phyloP scores from a whole-genome alignment of 2,113 vertebrate species.

The Scartelaos histophorus region DNA sequence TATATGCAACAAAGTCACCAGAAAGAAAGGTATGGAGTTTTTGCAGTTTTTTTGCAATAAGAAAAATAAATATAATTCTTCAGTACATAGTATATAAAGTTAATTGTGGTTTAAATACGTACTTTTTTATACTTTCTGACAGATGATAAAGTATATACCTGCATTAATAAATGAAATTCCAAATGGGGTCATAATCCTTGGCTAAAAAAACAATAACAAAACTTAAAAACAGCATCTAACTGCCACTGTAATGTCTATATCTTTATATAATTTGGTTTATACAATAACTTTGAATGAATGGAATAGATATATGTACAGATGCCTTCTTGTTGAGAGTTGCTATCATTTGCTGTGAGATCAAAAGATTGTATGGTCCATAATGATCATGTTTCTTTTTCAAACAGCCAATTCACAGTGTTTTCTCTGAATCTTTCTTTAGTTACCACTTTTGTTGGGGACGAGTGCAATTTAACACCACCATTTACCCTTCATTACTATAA shows the following conservation, averaged over 20 bases:
- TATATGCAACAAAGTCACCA: conserved; percentile 83
- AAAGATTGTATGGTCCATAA: conserved; percentile 5
- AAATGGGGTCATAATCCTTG: too few relatives aligned
- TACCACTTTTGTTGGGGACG: conserved; percentile 42
- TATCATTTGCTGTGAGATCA: conserved; percentile 20
- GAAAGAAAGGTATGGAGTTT: conserved; percentile 72
- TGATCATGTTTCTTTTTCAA: conserved; percentile 14
- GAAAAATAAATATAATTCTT: too few relatives aligned
- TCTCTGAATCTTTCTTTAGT: conserved; percentile 23
- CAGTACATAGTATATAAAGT: too few relatives aligned
- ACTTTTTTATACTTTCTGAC: too few relatives aligned
- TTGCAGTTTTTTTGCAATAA: too few relatives aligned
- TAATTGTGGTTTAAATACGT: too few relatives aligned
- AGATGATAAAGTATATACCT: too few relatives aligned
- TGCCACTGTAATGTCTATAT: not conserved
- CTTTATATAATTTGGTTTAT: not conserved
- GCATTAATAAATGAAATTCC: too few relatives aligned
- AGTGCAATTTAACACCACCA: conserved; percentile 42
- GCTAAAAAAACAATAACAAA: too few relatives aligned
- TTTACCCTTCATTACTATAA: conserved; percentile 54
- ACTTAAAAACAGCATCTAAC: too few relatives aligned
- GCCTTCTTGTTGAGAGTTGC: not conserved
- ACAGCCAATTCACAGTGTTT: conserved; percentile 21
- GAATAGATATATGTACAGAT: not conserved
- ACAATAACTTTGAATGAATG: not conserved